phyloP scores from a whole-genome alignment of 23 tunicate genomes.

The Trididemnum nubilum region DNA sequence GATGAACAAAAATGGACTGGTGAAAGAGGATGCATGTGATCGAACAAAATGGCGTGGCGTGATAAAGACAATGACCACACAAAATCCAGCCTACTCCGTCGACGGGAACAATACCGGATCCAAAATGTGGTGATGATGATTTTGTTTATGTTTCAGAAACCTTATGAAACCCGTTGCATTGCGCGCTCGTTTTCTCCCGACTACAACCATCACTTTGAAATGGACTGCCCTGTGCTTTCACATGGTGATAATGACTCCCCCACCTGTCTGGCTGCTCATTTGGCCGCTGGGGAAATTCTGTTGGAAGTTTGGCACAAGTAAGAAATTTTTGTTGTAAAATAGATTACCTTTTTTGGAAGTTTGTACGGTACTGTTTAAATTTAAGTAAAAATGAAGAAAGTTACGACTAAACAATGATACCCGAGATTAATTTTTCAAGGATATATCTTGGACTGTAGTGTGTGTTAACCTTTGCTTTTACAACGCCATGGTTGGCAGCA shows the following conservation, averaged over 20 bases:
- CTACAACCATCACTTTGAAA: conserved; percentile 71
- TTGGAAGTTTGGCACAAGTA: conserved; percentile 84
- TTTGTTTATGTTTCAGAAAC: conserved; percentile 53
- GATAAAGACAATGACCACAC: too few relatives aligned
- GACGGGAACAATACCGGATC: too few relatives aligned
- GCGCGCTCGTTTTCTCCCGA: conserved; percentile 73
- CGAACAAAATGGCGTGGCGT: too few relatives aligned
- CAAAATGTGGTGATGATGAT: too few relatives aligned
- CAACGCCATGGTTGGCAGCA: too few relatives aligned
- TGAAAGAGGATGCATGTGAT: too few relatives aligned
- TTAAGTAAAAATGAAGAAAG: neutral
- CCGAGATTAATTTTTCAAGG: too few relatives aligned
- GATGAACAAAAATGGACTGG: too few relatives aligned
- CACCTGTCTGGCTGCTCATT: conserved; percentile 48
- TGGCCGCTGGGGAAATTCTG: conserved; percentile 52
- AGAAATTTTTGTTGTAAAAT: neutral
- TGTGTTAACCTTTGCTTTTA: too few relatives aligned
- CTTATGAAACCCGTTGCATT: conserved; percentile 52
- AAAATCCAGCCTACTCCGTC: too few relatives aligned
- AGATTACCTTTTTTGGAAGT: too few relatives aligned
- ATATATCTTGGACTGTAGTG: too few relatives aligned
- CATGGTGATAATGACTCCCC: conserved; percentile 41
- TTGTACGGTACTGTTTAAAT: neutral
- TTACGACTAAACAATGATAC: neutral
- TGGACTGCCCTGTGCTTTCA: conserved; percentile 55